phyloP scores from a whole-genome alignment of 2,797 vertebrate genomes.

The Sebastolobus alascanus region DNA sequence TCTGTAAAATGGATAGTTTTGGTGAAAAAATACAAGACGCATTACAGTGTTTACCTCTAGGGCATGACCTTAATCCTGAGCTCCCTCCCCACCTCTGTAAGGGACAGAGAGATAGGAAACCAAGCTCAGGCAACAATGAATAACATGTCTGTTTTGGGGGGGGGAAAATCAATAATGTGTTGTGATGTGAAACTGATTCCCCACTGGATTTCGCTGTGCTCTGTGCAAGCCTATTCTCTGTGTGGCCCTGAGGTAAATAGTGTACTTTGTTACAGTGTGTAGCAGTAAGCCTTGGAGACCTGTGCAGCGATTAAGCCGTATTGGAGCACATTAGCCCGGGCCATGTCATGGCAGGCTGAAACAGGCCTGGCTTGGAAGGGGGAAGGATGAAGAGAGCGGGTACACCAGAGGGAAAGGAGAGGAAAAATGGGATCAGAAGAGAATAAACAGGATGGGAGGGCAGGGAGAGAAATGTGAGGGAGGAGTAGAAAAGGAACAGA shows the following conservation, averaged over 20 bases:
- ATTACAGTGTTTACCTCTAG: constrained; percentile 70
- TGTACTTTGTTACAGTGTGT: constrained; percentile 80
- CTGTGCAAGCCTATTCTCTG: constrained; percentile 74
- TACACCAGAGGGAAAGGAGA: constrained; percentile 47
- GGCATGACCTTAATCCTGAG: constrained; percentile 75
- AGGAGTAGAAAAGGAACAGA: neutral
- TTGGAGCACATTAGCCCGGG: constrained; percentile 82
- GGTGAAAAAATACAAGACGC: constrained; percentile 50
- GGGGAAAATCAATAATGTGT: constrained; percentile 85
- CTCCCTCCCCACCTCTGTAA: constrained; percentile 61
- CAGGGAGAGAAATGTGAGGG: constrained; percentile 11
- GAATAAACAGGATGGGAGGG: constrained; percentile 8
- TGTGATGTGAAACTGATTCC: constrained; percentile 87
- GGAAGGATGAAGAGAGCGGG: constrained; percentile 56
- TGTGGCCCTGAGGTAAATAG: constrained; percentile 83
- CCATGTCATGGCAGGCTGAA: constrained; percentile 80
- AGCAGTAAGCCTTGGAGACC: constrained; percentile 81
- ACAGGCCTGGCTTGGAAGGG: constrained; percentile 69
- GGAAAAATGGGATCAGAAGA: constrained; percentile 36
- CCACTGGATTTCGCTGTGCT: constrained; percentile 78
- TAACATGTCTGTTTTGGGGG: constrained; percentile 76
- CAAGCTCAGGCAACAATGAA: constrained; percentile 72
- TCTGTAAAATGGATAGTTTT: constrained; percentile 49
- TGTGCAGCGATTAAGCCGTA: constrained; percentile 80
- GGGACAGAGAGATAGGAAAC: constrained; percentile 67